Percentiles rank a stretch among this genome's conserved stretches.
phyloP scores from a whole-genome alignment of 2,113 vertebrate species.

The Scomber colias region DNA sequence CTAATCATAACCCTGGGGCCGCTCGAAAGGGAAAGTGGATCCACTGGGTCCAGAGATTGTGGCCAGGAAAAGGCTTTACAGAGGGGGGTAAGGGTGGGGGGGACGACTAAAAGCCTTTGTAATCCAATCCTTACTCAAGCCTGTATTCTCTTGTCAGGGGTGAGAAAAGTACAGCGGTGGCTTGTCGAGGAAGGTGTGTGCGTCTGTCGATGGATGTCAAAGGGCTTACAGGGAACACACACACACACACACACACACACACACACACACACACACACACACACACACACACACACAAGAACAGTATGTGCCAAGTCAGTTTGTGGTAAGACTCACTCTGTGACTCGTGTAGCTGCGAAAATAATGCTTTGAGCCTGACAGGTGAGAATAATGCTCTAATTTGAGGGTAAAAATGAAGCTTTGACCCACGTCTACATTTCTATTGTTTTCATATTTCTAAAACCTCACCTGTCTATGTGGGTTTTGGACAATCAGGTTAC shows the following conservation, averaged over 20 bases:
- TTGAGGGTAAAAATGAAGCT: constrained; percentile 37
- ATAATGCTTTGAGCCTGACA: constrained; percentile 42
- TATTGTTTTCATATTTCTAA: neutral
- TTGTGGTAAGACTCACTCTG: constrained; percentile 40
- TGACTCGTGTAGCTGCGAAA: constrained; percentile 34
- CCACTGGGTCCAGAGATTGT: constrained; percentile 55
- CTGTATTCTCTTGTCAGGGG: constrained; percentile 70
- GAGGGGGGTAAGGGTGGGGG: neutral
- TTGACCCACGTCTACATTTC: constrained; percentile 22
- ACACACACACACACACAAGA: constrained; percentile 20
- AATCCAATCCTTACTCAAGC: constrained; percentile 70
- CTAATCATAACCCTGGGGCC: constrained; percentile 75
- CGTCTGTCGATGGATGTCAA: constrained; percentile 56
- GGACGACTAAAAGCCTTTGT: constrained; percentile 70
- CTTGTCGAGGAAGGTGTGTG: constrained; percentile 65
- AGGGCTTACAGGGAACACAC: constrained; percentile 36
- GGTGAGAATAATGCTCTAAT: constrained; percentile 50
- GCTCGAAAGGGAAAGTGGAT: constrained; percentile 74
- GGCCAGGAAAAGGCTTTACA: constrained; percentile 69
- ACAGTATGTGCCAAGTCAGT: constrained; percentile 46
- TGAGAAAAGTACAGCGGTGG: constrained; percentile 75
- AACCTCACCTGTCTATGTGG: neutral
- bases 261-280: constrained; percentile 23
- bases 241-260: constrained; percentile 9
- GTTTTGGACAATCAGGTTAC: neutral